These are phyloP conservation scores for Mastomys natalensis DNA, from an alignment of 2,113 vertebrate species.

Conservation along the genomic window DNA sequence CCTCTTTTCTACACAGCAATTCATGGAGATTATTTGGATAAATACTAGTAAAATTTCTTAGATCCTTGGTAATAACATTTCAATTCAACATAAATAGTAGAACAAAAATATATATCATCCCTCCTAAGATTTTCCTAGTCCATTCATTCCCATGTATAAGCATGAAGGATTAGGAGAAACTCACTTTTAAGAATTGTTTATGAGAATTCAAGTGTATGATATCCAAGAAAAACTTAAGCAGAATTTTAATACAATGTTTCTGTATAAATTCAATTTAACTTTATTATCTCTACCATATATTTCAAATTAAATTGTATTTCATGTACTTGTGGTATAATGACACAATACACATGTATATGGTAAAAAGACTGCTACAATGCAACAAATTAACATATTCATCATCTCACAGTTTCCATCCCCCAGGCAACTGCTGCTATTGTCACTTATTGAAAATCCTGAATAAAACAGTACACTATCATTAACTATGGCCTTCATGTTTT, in stretches of 20 bases:
- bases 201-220: slow-evolving; percentile 22
- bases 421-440: neutral
- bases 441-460: slow-evolving; percentile 29
- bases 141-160: neutral
- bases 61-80: neutral
- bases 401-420: neutral
- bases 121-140: neutral
- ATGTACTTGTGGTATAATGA: neutral
- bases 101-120: slow-evolving; percentile 38
- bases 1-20: neutral
- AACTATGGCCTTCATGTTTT: neutral
- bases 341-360: neutral
- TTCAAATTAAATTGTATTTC: neutral
- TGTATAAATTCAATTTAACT: slow-evolving; percentile 13
- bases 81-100: slow-evolving; percentile 45
- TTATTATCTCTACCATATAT: no score
- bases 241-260: neutral
- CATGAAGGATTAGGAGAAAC: slow-evolving; percentile 19
- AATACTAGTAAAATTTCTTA: neutral
- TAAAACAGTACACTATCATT: neutral
- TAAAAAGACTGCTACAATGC: neutral
- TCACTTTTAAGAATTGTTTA: slow-evolving; percentile 16
- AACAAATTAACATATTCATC: slow-evolving; percentile 11
- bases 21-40: slow-evolving; percentile 41
- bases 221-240: neutral